Evolutionary conservation across 2,888 invertebrate species (phyloP).

Genomic region (Scaptomyza cyrtandrae): DNA sequence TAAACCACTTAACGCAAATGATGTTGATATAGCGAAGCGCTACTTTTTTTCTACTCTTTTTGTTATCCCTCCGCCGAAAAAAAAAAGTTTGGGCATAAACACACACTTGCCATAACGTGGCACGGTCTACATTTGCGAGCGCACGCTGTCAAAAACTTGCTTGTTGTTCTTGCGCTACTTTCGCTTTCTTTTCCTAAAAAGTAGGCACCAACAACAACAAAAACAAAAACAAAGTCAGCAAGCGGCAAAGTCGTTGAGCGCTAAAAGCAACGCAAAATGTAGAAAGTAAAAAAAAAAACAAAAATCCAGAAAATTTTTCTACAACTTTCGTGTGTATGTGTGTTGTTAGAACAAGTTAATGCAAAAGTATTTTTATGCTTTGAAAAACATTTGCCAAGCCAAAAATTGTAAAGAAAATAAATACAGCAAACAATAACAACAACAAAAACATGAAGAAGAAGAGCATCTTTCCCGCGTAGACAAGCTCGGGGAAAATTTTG

Average conservation of each 20-base stretch:
- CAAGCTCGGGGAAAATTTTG: constrained; percentile 49
- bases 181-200: constrained; percentile 53
- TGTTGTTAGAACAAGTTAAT: constrained; percentile 77
- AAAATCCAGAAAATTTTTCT: constrained; percentile 45
- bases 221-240: constrained; percentile 48
- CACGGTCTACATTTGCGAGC: constrained; percentile 38
- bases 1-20: constrained; percentile 77
- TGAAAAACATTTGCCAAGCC: constrained; percentile 76
- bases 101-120: constrained; percentile 70
- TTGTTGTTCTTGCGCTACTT: constrained; percentile 69
- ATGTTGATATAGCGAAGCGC: constrained; percentile 71
- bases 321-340: constrained; percentile 64
- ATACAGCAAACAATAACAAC: constrained; percentile 56
- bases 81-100: constrained; percentile 59
- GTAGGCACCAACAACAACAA: constrained; percentile 60
- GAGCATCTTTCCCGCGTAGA: constrained; percentile 29
- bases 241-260: constrained; percentile 73
- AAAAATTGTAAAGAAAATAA: constrained; percentile 78
- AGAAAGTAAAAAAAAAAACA: constrained; percentile 26
- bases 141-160: constrained; percentile 42
- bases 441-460: constrained; percentile 19
- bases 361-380: constrained; percentile 81
- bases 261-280: constrained; percentile 72
- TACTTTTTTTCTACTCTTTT: constrained; percentile 48
- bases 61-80: constrained; percentile 21